These are phyloP conservation scores for Drosophila ercepeae DNA, from an alignment of 1,140 invertebrate species.

Conservation along the genomic window DNA sequence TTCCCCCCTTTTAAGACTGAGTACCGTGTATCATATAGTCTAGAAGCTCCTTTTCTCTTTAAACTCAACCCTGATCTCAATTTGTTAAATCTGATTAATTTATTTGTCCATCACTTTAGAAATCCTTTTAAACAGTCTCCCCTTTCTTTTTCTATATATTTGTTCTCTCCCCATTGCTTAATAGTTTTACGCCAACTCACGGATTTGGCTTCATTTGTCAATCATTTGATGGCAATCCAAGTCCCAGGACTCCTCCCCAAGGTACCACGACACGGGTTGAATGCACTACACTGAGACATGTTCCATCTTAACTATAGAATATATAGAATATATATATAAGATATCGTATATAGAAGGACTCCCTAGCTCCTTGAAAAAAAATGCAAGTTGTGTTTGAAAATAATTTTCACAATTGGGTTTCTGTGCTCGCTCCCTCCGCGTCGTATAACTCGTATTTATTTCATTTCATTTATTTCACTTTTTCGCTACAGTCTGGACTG, in stretches of 20 bases:
- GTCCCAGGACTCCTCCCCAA: conserved; percentile 3
- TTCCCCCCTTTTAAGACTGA: too few species aligned
- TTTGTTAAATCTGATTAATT: conserved; percentile 44
- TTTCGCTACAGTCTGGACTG: conserved; percentile 2
- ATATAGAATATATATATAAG: background rate
- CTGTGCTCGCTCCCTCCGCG: background rate
- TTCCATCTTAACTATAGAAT: background rate
- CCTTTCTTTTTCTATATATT: background rate
- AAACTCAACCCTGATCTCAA: conserved; percentile 4
- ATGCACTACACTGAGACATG: conserved; percentile 23
- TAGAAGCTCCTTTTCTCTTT: too few species aligned
- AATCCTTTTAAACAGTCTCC: background rate
- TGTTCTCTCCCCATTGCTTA: conserved; percentile 30
- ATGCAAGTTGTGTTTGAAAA: conserved; percentile 9
- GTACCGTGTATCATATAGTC: too few species aligned
- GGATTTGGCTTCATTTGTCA: conserved; percentile 64
- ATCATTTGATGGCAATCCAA: conserved; percentile 45
- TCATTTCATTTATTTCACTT: conserved; percentile 54
- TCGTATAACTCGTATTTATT: conserved; percentile 59
- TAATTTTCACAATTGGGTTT: background rate
- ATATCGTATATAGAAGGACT: background rate
- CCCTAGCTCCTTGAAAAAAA: background rate
- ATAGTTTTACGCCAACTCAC: conserved; percentile 52
- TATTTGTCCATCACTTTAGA: conserved; percentile 15
- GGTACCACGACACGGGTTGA: conserved; percentile 3